Evolutionary conservation across 2,888 invertebrate species (phyloP), one percentile per base, ranked within the genome.

Genomic region (Luperina nickerlii): DNA sequence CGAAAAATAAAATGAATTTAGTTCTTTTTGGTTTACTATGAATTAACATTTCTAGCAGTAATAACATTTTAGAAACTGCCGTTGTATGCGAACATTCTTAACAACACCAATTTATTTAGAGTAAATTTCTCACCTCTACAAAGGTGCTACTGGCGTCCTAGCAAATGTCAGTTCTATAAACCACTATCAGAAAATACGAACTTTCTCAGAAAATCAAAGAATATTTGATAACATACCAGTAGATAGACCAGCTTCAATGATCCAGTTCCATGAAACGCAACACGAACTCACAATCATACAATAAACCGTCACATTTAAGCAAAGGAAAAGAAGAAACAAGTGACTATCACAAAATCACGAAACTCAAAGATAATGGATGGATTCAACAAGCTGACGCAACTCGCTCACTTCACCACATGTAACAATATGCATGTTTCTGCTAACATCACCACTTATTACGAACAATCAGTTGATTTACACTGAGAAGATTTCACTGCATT

Each of bases 401-500:
- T 42, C n/a, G 15, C 45, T 73, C 82, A 75, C 78, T 71, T 18
- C n/a, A 68, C 66, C 63, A n/a, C 54, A 66, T 62, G 71, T 51
- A 42, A 51, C 57, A 54, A 78, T 73, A 76, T 66, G 51, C 63
- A 77, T 70, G 74, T 65, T 81, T 75, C 57, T 88, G 42, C 71
- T 77, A 67, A 88, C 65, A 85, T 74, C 54, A 74, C 66, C 24
- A 65, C 75, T 27, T 62, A 74, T 65, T 62, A 42, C 72, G 45
- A 78, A 86, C 78, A 76, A 79, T 83, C 78, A 62, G 71, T 66
- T 42, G 67, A 57, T 74, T 67, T 73, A 72, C 82, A 78, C 77
- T 81, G 57, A 71, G 76, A 82, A 79, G 72, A 78, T 76, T 83
- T 87, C 86, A 78, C 65, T 88, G 87, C 83, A 86, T 78, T 85